These are phyloP conservation scores for Bombylius major DNA, from an alignment of 2,888 invertebrate species.

Conservation along the genomic window DNA sequence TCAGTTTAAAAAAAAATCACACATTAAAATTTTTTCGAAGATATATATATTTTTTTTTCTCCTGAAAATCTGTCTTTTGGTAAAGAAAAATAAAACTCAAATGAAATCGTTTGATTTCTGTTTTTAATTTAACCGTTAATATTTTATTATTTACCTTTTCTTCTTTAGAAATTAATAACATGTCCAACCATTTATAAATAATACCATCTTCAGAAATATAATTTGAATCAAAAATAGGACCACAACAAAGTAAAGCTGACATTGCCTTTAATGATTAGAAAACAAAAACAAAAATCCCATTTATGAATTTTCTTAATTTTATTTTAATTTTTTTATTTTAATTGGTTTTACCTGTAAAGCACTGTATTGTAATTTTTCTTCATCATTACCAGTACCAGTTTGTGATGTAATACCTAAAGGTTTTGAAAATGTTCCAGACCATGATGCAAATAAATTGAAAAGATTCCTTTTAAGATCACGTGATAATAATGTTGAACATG, in stretches of 20 bases:
- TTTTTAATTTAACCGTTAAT: too few relatives aligned
- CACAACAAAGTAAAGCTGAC: slow-evolving; percentile 91
- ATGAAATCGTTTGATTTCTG: too few relatives aligned
- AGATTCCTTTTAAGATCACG: slow-evolving; percentile 75
- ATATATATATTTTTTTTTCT: too few relatives aligned
- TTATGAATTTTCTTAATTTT: background rate
- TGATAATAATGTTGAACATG: slow-evolving; percentile 71
- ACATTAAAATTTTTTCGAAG: too few relatives aligned
- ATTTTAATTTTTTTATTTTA: background rate
- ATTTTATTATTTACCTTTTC: slow-evolving; percentile 51
- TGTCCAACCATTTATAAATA: slow-evolving; percentile 88
- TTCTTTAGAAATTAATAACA: slow-evolving; percentile 75
- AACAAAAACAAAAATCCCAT: background rate
- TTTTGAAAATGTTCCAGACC: slow-evolving; percentile 81
- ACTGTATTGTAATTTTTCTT: slow-evolving; percentile 49
- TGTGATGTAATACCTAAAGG: slow-evolving; percentile 44
- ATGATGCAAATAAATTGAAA: slow-evolving; percentile 83
- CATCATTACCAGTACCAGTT: slow-evolving; percentile 37
- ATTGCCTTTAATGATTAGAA: slow-evolving; percentile 58
- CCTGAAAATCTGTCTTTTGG: too few relatives aligned
- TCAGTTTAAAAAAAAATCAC: too few relatives aligned
- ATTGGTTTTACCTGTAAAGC: slow-evolving; percentile 45
- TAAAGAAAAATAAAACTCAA: too few relatives aligned
- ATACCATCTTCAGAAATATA: slow-evolving; percentile 82
- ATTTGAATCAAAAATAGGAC: slow-evolving; percentile 80